Conservation (phyloP, 2,113 vertebrate species). For the Seriola rivoliana region DNA sequence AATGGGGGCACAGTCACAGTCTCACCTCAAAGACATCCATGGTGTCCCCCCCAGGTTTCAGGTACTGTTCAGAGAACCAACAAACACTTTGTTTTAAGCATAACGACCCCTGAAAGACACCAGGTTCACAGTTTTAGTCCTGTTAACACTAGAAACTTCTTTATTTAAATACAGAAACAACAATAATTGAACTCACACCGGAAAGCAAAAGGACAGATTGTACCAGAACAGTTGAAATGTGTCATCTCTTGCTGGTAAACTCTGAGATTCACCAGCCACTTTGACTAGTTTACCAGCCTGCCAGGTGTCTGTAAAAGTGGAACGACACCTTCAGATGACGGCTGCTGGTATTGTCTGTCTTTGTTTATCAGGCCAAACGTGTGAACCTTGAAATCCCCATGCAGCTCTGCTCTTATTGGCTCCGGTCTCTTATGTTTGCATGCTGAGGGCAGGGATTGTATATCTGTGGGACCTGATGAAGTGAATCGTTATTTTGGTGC, state of each 20-base stretch:
- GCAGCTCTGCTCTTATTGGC: conserved; percentile 26
- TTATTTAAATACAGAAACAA: background rate
- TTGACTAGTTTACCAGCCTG: conserved; percentile 19
- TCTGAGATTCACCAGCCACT: conserved; percentile 20
- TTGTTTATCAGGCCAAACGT: background rate
- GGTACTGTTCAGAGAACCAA: too few species aligned
- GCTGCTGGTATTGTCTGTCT: background rate
- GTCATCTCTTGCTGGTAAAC: background rate
- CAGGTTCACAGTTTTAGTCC: background rate
- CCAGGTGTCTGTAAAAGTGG: background rate
- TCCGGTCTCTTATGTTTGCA: conserved; percentile 57
- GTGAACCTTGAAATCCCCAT: background rate
- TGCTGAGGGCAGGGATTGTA: conserved; percentile 52
- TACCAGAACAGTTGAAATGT: background rate
- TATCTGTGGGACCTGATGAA: conserved; percentile 28
- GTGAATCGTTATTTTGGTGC: conserved; percentile 24
- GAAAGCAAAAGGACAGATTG: background rate
- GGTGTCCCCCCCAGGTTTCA: too few species aligned
- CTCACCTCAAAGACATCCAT: background rate
- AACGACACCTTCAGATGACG: background rate
- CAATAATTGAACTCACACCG: background rate
- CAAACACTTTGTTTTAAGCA: too few species aligned
- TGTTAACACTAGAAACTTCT: background rate
- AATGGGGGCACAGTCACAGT: background rate
- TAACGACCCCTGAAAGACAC: background rate